Evolutionary conservation across 2,888 invertebrate species (phyloP), one percentile per base, ranked within the genome.

Genomic region (Acanthacorydalis orientalis): DNA sequence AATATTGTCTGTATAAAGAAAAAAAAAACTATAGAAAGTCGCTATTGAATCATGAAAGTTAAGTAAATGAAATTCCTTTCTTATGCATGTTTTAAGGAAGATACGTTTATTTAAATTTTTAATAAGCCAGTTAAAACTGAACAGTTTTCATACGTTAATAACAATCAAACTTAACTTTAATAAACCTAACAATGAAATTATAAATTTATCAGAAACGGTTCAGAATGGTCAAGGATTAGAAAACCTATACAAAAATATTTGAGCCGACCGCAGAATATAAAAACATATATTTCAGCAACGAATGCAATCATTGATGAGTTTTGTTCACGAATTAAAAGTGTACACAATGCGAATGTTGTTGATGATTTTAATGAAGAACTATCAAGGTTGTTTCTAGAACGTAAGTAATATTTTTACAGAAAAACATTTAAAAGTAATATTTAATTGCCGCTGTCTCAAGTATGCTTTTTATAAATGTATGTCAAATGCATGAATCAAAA

Each of bases 171-270:
- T n/a, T n/a, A n/a, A n/a, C n/a, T n/a, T n/a, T n/a, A n/a, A n/a
- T n/a, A n/a, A n/a, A n/a, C n/a, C n/a, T n/a, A n/a, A n/a, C n/a
- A n/a, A n/a, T n/a, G n/a, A n/a, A n/a, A 23, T 23, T 23, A 2
- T 23, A 23, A 31, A 39, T 48, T 51, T 64, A 70, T 48, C 55
- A 89, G 88, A 38, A 91, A 91, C 63, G 91, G 90, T 0, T 61
- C 70, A 2, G 82, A 85, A 48, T 91, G 91, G 92, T 80, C 80
- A 75, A 71, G 76, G 51, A 64, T 90, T 1, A 72, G 91, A 14
- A 81, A 79, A 54, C 75, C 79, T 49, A 80, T 89, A 55, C 91
- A 91, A 65, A 84, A 82, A 59, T 80, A 80, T 43, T 64, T 90
- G 15, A 83, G 85, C 51, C 77, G 80, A 51, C 80, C 84, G 0